phyloP scores from a whole-genome alignment of 2,113 vertebrate genomes.

The Seriola aureovittata region DNA sequence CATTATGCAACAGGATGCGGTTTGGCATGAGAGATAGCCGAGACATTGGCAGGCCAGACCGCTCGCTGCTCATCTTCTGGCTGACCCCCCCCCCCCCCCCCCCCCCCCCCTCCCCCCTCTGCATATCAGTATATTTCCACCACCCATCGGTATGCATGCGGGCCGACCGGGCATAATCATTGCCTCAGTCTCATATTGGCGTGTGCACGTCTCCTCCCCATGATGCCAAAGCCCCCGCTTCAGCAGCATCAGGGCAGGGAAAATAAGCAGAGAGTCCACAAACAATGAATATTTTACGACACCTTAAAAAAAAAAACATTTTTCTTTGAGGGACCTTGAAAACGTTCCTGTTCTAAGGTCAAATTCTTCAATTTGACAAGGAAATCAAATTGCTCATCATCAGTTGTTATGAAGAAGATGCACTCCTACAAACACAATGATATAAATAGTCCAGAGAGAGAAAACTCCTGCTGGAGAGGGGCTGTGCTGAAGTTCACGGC shows the following conservation, averaged over 20 bases:
- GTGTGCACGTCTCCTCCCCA: conserved; percentile 8
- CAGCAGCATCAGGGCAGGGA: conserved; percentile 4
- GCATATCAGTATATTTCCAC: conserved; percentile 41
- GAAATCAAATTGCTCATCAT: conserved; percentile 11
- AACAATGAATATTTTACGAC: conserved; percentile 16
- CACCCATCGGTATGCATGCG: conserved; percentile 41
- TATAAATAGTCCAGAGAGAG: conserved; percentile 56
- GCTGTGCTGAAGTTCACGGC: conserved; percentile 56
- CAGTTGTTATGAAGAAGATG: conserved; percentile 1
- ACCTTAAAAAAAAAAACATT: neutral
- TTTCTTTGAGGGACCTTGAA: neutral
- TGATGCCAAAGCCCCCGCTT: conserved; percentile 6
- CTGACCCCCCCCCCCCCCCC: conserved; percentile 41
- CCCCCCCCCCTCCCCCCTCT: conserved; percentile 2
- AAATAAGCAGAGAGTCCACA: neutral
- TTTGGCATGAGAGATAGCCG: conserved; percentile 22
- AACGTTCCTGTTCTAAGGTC: neutral
- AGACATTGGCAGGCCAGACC: conserved; percentile 26
- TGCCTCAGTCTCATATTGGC: conserved; percentile 37
- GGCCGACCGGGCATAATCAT: conserved; percentile 30
- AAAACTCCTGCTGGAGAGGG: conserved; percentile 23
- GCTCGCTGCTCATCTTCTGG: conserved; percentile 44
- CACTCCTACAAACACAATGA: conserved; percentile 26
- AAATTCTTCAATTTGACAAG: neutral
- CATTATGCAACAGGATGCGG: conserved; percentile 29